These are phyloP conservation scores for Agrenia bidenticulata DNA, from an alignment of 2,888 invertebrate genomes.

Conservation along the genomic window DNA sequence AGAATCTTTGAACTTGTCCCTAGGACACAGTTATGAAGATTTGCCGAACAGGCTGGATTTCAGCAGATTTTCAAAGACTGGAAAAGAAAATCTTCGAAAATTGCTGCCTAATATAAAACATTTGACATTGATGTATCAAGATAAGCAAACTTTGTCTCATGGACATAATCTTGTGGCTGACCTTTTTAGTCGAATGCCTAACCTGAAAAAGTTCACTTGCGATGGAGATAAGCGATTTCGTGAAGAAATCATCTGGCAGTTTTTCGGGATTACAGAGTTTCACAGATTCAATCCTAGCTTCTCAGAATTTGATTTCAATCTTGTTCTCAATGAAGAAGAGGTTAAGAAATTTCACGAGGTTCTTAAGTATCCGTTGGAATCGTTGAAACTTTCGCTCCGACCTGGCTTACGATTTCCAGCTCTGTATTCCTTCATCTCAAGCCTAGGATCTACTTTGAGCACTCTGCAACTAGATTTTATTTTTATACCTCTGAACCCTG, in stretches of 20 bases:
- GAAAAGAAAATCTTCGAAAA: too few relatives aligned
- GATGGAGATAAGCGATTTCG: too few relatives aligned
- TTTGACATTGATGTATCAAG: too few relatives aligned
- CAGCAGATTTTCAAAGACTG: too few relatives aligned
- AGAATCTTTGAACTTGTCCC: too few relatives aligned
- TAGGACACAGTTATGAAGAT: too few relatives aligned
- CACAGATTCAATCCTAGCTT: conserved; percentile 10
- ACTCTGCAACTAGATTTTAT: conserved; percentile 24
- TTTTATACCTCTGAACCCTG: conserved; percentile 11
- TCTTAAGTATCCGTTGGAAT: conserved; percentile 15
- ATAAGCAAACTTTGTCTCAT: too few relatives aligned
- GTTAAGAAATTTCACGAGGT: conserved; percentile 9
- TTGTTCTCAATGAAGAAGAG: conserved; percentile 25
- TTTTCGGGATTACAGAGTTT: conserved; percentile 9
- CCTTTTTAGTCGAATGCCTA: neutral
- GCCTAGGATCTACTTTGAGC: conserved; percentile 15
- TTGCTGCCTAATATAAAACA: too few relatives aligned
- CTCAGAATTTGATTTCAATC: conserved; percentile 5
- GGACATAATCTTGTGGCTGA: too few relatives aligned
- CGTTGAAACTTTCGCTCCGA: conserved; percentile 19
- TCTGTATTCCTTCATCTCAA: conserved; percentile 20
- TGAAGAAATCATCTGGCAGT: neutral
- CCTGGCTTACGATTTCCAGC: conserved; percentile 30
- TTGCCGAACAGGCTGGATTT: too few relatives aligned
- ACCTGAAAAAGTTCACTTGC: conserved; percentile 5